phyloP scores from a whole-genome alignment of 2,797 vertebrate genomes.

The Pogoniulus pusillus region DNA sequence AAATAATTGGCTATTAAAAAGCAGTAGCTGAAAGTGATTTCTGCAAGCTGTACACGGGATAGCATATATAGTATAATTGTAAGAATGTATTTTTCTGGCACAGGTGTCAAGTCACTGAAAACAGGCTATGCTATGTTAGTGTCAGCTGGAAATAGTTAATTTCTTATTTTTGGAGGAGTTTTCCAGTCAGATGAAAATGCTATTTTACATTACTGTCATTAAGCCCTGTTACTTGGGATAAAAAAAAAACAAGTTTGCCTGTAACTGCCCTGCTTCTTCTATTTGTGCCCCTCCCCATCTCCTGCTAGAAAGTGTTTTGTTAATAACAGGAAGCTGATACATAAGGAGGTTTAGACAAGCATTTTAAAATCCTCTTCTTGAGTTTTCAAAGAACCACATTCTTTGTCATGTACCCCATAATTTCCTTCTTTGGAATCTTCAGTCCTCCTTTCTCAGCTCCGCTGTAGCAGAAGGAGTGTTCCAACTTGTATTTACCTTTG shows the following conservation, averaged over 20 bases:
- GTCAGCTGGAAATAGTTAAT: background rate
- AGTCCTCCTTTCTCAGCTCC: background rate
- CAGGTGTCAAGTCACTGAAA: background rate
- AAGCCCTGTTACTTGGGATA: background rate
- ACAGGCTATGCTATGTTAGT: background rate
- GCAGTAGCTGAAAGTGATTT: constrained; percentile 23
- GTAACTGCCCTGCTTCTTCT: background rate
- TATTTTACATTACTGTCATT: background rate
- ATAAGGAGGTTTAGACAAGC: background rate
- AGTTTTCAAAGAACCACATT: background rate
- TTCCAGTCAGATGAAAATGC: background rate
- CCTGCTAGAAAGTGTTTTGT: background rate
- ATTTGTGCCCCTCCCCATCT: background rate
- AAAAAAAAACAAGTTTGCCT: background rate
- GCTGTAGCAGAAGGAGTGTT: background rate
- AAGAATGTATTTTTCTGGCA: constrained; percentile 15
- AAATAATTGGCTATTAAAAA: background rate
- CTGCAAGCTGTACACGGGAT: constrained; percentile 20
- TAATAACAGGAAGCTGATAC: background rate
- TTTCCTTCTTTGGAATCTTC: background rate
- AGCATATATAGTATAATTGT: background rate
- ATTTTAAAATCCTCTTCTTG: background rate
- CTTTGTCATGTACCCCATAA: background rate
- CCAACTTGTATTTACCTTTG: background rate
- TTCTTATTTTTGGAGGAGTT: background rate